Evolutionary conservation across 2,113 vertebrate genomes (phyloP).

Genomic region (Neotoma lepida): DNA sequence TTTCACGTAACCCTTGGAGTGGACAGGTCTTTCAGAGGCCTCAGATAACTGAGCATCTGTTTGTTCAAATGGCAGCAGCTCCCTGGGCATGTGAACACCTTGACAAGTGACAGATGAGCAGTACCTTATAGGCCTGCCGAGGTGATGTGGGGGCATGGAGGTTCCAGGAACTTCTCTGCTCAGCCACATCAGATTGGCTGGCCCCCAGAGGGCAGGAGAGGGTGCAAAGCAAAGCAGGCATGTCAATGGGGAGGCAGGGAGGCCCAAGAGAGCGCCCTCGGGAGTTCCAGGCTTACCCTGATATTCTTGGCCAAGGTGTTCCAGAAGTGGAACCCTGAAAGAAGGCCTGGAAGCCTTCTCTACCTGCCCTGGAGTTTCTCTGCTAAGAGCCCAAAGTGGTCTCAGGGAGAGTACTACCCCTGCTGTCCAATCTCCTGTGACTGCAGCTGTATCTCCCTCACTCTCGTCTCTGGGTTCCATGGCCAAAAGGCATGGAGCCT

Average conservation of each 20-base stretch:
- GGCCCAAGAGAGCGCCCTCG: neutral
- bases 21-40: neutral
- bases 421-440: neutral
- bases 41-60: neutral
- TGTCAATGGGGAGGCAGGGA: neutral
- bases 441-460: too few relatives aligned
- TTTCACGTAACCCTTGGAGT: too few relatives aligned
- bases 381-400: neutral
- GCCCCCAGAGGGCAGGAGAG: neutral
- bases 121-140: rapidly evolving
- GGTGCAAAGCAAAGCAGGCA: neutral
- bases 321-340: neutral
- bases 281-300: neutral
- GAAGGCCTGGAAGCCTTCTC: neutral
- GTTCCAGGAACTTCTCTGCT: neutral
- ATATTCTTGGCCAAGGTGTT: neutral
- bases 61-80: neutral
- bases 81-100: rapidly evolving
- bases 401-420: too few relatives aligned
- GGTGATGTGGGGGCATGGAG: neutral
- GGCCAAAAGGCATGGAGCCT: neutral
- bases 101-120: neutral
- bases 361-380: neutral
- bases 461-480: neutral
- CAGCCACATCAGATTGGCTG: neutral